These are phyloP conservation scores for Allobates femoralis DNA, from an alignment of 2,797 vertebrate species.

Conservation along the genomic window DNA sequence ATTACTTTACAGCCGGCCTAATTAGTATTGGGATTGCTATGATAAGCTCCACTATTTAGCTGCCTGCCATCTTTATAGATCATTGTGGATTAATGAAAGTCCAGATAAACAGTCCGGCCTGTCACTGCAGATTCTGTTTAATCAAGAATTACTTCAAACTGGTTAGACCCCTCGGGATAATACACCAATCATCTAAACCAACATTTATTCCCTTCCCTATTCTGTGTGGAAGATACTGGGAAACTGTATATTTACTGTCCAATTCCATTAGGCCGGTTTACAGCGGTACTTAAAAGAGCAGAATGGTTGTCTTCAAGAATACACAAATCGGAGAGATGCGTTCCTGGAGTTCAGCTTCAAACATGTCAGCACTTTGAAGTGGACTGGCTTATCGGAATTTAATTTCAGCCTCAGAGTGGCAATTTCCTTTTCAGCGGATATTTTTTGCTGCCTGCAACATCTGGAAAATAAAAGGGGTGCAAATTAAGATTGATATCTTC, in stretches of 20 bases:
- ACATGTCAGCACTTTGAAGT: slow-evolving; percentile 53
- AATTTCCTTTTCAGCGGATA: slow-evolving; percentile 63
- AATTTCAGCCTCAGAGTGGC: slow-evolving; percentile 59
- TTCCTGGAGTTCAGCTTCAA: slow-evolving; percentile 37
- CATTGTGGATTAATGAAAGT: slow-evolving; percentile 35
- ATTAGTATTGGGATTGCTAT: slow-evolving; percentile 35
- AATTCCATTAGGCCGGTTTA: slow-evolving; percentile 45
- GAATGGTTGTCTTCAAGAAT: slow-evolving; percentile 1
- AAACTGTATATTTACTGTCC: slow-evolving; percentile 40
- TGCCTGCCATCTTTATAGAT: slow-evolving; percentile 34
- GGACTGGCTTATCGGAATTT: slow-evolving; percentile 55
- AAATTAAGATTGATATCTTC: slow-evolving; percentile 64
- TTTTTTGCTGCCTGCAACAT: slow-evolving; percentile 60
- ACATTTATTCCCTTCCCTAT: slow-evolving; percentile 28
- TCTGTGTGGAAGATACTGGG: not conserved
- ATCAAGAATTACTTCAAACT: slow-evolving; percentile 34
- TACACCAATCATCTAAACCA: slow-evolving; percentile 31
- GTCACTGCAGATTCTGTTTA: slow-evolving; percentile 19
- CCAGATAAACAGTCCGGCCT: slow-evolving; percentile 26
- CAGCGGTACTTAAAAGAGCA: slow-evolving; percentile 32
- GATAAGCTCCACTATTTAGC: slow-evolving; percentile 36
- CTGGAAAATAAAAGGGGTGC: slow-evolving; percentile 63
- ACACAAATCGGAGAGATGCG: slow-evolving; percentile 30
- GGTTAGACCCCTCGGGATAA: slow-evolving; percentile 21
- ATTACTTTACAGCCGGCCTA: slow-evolving; percentile 19